Conservation (phyloP, 2,113 vertebrate species). For the Leptosomus discolor region DNA sequence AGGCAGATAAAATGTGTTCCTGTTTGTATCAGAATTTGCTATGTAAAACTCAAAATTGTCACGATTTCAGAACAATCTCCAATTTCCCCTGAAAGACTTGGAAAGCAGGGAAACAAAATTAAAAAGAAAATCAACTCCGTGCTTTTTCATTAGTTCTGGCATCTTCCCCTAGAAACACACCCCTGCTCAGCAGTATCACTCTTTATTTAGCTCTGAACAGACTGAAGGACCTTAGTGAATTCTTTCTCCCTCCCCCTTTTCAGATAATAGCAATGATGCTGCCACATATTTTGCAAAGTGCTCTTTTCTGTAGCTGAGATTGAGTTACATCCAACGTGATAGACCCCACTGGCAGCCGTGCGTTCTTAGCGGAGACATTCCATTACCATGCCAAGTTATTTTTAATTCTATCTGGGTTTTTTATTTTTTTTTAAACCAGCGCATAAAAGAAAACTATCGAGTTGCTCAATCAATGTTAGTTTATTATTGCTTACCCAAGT, state of each 20-base stretch:
- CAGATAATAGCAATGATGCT: slow-evolving; percentile 10
- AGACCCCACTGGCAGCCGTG: not conserved
- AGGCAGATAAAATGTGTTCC: slow-evolving; percentile 28
- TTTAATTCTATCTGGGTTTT: slow-evolving; percentile 58
- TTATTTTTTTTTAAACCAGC: not conserved
- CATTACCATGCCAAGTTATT: slow-evolving; percentile 56
- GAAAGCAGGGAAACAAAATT: not conserved
- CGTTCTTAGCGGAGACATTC: slow-evolving; percentile 8
- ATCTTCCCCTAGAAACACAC: slow-evolving; percentile 35
- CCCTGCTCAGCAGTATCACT: slow-evolving; percentile 49
- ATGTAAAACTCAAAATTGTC: not conserved
- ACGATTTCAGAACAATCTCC: not conserved
- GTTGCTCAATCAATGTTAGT: slow-evolving; percentile 70
- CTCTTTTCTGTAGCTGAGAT: slow-evolving; percentile 49
- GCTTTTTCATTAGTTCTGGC: slow-evolving; percentile 50
- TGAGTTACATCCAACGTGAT: slow-evolving; percentile 23
- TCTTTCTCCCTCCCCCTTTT: slow-evolving; percentile 31
- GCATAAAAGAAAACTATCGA: slow-evolving; percentile 69
- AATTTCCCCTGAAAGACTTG: not conserved
- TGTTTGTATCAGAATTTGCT: not conserved
- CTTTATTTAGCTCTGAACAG: slow-evolving; percentile 64
- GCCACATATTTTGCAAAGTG: slow-evolving; percentile 28
- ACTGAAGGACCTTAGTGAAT: slow-evolving; percentile 41
- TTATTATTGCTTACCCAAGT: slow-evolving; percentile 79
- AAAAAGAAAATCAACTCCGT: slow-evolving; percentile 18